Conservation (phyloP, 2,797 vertebrate species). For the Melanotaenia nigrans region DNA sequence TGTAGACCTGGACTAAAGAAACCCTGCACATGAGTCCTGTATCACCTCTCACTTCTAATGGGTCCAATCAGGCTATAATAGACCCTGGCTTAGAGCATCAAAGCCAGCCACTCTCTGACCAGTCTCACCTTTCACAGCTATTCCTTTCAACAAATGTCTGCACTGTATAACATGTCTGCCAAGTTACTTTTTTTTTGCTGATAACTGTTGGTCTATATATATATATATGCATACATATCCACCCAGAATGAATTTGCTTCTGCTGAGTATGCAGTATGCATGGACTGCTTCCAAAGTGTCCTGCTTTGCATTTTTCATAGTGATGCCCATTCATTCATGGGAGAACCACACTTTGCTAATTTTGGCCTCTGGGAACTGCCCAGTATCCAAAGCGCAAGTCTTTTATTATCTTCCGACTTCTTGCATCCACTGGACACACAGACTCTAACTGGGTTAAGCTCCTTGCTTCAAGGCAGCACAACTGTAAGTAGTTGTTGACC, state of each 20-base stretch:
- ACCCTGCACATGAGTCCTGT: constrained; percentile 14
- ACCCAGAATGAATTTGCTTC: constrained; percentile 43
- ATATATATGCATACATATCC: constrained; percentile 5
- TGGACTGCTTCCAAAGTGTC: constrained; percentile 36
- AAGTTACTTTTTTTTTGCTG: constrained; percentile 50
- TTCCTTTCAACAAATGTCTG: constrained; percentile 34
- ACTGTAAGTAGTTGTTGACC: constrained; percentile 31
- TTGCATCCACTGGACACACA: constrained; percentile 42
- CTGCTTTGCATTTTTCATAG: constrained; percentile 63
- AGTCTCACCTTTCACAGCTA: constrained; percentile 55
- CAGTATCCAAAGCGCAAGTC: constrained; percentile 36
- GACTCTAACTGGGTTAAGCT: constrained; percentile 37
- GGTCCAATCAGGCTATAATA: constrained; percentile 69
- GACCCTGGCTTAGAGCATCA: constrained; percentile 51
- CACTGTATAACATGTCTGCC: constrained; percentile 13
- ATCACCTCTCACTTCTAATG: constrained; percentile 70
- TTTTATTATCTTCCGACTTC: constrained; percentile 45
- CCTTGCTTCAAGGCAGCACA: constrained; percentile 47
- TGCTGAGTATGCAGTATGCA: constrained; percentile 70
- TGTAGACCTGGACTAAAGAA: constrained; percentile 55
- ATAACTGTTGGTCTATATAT: constrained; percentile 54
- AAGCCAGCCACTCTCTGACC: constrained; percentile 34
- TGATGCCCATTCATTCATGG: constrained; percentile 63
- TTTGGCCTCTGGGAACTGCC: constrained; percentile 60
- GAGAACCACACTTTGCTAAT: constrained; percentile 57